A percentile compares a stretch with the other conserved stretches of the same genome.
Evolutionary conservation across 2,888 invertebrate species (phyloP).

Genomic region (Dexiosoma caninum): DNA sequence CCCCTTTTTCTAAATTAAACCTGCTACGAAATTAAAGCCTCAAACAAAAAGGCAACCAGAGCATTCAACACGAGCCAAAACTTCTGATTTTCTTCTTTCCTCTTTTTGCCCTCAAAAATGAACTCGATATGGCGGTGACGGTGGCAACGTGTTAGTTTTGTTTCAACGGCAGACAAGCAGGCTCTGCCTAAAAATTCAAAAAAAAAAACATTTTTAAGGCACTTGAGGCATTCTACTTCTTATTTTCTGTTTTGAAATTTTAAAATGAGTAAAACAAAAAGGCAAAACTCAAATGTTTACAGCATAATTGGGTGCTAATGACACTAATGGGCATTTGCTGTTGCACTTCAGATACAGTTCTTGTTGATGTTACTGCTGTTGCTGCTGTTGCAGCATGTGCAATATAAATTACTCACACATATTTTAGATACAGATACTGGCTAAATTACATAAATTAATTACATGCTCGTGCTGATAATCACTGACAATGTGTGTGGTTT

Average conservation of each 20-base stretch:
- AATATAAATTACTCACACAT: conserved; percentile 23
- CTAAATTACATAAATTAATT: conserved; percentile 54
- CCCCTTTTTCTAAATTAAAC: conserved; percentile 24
- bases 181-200: conserved; percentile 34
- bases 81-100: conserved; percentile 1
- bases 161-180: conserved; percentile 60
- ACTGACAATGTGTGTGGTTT: conserved; percentile 57
- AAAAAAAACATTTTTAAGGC: neutral
- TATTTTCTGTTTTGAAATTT: conserved; percentile 37
- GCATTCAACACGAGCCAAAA: conserved; percentile 55
- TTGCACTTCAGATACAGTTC: conserved; percentile 32
- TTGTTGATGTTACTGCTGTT: neutral
- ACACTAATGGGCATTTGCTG: conserved; percentile 69
- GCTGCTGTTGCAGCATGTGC: neutral
- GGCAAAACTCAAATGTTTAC: conserved; percentile 62
- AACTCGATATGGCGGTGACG: neutral
- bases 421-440: conserved; percentile 21
- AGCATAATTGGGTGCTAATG: conserved; percentile 76
- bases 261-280: neutral
- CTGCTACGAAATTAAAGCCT: neutral
- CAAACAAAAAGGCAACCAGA: neutral
- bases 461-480: conserved; percentile 31
- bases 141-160: conserved; percentile 59
- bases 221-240: conserved; percentile 52
- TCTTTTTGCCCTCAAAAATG: neutral